Evolutionary conservation across 2,113 vertebrate genomes (phyloP), one percentile per base, ranked within the genome.

Genomic region (Engraulis encrasicolus): DNA sequence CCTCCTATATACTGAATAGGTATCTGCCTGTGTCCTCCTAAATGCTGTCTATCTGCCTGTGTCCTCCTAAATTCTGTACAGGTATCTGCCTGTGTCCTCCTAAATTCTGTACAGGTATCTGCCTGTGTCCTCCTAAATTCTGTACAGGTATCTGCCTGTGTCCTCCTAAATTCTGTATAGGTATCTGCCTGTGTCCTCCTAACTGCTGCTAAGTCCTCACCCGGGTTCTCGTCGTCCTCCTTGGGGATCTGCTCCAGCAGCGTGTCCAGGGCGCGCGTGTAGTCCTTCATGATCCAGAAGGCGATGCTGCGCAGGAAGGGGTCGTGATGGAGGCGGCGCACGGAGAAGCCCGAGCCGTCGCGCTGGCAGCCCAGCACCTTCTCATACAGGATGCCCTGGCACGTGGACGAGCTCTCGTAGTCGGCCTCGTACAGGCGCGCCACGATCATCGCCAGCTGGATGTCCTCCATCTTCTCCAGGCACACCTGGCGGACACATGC

Each of bases 381-480:
- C 93, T 99, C 96, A 81, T 97, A 91, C 78, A 99, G 95, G 82
- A 99, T 96, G 83, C 97, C 97, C 90, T 96, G 95, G 61, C 97
- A 99, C 0, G 98, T 99, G 82, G 97, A 96, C 14, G 97, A 98
- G 20, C 95, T 98, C 92, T 99, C 98, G 92, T 96, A 97, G 92
- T 99, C 98, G 0, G 98, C 96, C 88, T 99, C 98, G 58, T 99
- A 99, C 48, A 99, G 94, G 83, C 98, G 94, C 58, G 98, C 97
- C 85, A 99, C 97, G 78, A 99, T 95, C 96, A 99, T 97, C 81
- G 98, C 98, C 88, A 99, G 84, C 91, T 99, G 98, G 87, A 98
- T 96, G 88, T 99, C 98, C 91, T 99, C 98, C 98, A 99, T 99
- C 91, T 99, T 99, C 89, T 99, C 98, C 92, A 99, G 91, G 89